Evolutionary conservation across 2,888 invertebrate genomes (phyloP).

Genomic region (Mellilla xanthometata): DNA sequence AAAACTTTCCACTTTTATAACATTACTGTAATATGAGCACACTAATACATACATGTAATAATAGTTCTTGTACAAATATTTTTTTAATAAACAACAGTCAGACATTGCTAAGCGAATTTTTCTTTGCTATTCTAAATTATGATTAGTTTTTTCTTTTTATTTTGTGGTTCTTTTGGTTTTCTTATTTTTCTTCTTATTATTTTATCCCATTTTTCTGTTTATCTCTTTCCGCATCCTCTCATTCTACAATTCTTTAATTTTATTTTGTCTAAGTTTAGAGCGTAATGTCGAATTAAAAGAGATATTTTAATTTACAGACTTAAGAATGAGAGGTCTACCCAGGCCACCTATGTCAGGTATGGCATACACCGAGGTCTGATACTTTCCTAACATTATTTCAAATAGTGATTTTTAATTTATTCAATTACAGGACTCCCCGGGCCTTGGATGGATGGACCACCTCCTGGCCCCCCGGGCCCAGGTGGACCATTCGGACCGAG

Average conservation of each 20-base stretch:
- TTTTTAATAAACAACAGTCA: too few species aligned
- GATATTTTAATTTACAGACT: constrained; percentile 66
- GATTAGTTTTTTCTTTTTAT: too few species aligned
- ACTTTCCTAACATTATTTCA: not conserved
- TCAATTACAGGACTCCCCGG: constrained; percentile 42
- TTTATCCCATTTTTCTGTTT: not conserved
- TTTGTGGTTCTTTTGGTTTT: too few species aligned
- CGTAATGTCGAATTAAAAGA: constrained; percentile 26
- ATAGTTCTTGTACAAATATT: too few species aligned
- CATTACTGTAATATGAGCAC: too few species aligned
- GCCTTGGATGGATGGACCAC: constrained; percentile 74
- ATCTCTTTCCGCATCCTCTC: not conserved
- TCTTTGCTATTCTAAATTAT: too few species aligned
- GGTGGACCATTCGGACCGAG: constrained; percentile 63
- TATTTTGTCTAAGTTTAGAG: constrained; percentile 6
- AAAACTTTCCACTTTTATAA: too few species aligned
- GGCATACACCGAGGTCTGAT: constrained; percentile 26
- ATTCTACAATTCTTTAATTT: not conserved
- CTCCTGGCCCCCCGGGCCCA: constrained; percentile 51
- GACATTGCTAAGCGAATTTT: too few species aligned
- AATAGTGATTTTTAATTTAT: not conserved
- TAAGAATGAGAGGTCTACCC: constrained; percentile 74
- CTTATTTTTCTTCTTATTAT: not conserved
- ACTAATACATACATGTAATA: too few species aligned
- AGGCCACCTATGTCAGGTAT: constrained; percentile 68